Evolutionary conservation across 2,888 invertebrate species (phyloP), one percentile per base, ranked within the genome.

Genomic region (Scrobipalpa atriplicella): DNA sequence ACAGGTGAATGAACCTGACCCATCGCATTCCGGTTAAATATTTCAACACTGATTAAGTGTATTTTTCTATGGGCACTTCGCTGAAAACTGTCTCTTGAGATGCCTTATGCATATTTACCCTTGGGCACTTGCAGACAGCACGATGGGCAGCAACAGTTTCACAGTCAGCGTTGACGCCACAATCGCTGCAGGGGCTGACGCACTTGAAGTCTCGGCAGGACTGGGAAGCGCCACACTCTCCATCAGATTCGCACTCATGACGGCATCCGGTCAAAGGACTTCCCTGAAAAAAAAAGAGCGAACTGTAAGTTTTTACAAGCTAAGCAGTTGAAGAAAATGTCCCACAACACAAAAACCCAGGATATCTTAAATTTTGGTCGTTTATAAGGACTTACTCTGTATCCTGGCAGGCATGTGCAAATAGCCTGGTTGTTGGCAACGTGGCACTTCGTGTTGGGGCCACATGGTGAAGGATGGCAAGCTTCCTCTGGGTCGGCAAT

Each of bases 401-500:
- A 96, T 77, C 97, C 95, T 52, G 96, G 94, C 62, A 95, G 85
- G 76, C 97, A 98, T 63, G 95, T 95, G 79, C 98, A 98, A 10
- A 96, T 95, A 0, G 97, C 96, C 18, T 96, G 94, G 72, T 94
- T 94, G 81, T 95, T 95, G 56, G 95, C 90, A 10, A 96, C 96
- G 79, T 96, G 95, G 82, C 97, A 97, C 64, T 95, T 95, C 0
- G 97, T 97, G 85, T 97, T 97, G 52, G 81, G 77, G 8, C 97
- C 97, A 74, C 97, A 97, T 0, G 97, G 97, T 70, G 95, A 96
- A 13, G 96, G 97, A 78, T 96, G 95, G 82, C 97, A 97, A 56
- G 96, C 94, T 79, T 97, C 97, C 91, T 96, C 97, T 78, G 96
- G 96, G 88, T 96, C 96, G 73, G 95, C 94, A 64, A 95, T 87